These are phyloP conservation scores for Malacoctenus gilli DNA, from an alignment of 2,797 vertebrate genomes.

Conservation along the genomic window DNA sequence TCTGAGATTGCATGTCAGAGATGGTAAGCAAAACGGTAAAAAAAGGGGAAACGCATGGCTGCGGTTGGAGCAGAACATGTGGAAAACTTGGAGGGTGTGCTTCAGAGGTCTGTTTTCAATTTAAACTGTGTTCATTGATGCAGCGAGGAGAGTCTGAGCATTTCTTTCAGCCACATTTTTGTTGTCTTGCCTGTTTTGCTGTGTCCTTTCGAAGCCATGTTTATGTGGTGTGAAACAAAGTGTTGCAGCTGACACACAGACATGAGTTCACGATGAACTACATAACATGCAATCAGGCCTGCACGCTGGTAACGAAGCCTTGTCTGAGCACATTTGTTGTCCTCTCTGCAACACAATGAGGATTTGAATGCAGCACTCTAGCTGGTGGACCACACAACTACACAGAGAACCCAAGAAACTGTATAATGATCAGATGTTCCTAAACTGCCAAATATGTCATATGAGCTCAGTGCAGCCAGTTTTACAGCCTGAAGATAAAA, in stretches of 20 bases:
- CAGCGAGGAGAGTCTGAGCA: constrained; percentile 42
- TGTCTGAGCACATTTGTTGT: background rate
- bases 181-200: constrained; percentile 52
- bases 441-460: constrained; percentile 7
- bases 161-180: constrained; percentile 42
- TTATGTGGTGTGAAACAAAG: constrained; percentile 7
- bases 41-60: constrained; percentile 55
- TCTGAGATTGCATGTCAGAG: constrained; percentile 57
- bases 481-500: constrained; percentile 13
- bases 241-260: constrained; percentile 15
- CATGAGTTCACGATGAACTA: background rate
- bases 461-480: constrained; percentile 19
- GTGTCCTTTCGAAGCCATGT: constrained; percentile 51
- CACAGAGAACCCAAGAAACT: constrained; percentile 5
- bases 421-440: background rate
- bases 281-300: background rate
- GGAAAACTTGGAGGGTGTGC: constrained; percentile 56
- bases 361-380: background rate
- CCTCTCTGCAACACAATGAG: background rate
- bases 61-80: constrained; percentile 60
- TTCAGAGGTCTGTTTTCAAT: constrained; percentile 81
- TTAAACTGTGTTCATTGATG: constrained; percentile 71
- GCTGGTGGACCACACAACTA: background rate
- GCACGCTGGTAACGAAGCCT: background rate
- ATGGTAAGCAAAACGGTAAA: constrained; percentile 30